These are phyloP conservation scores for Phaonia tiefii DNA, from an alignment of 2,888 invertebrate species.

Conservation along the genomic window DNA sequence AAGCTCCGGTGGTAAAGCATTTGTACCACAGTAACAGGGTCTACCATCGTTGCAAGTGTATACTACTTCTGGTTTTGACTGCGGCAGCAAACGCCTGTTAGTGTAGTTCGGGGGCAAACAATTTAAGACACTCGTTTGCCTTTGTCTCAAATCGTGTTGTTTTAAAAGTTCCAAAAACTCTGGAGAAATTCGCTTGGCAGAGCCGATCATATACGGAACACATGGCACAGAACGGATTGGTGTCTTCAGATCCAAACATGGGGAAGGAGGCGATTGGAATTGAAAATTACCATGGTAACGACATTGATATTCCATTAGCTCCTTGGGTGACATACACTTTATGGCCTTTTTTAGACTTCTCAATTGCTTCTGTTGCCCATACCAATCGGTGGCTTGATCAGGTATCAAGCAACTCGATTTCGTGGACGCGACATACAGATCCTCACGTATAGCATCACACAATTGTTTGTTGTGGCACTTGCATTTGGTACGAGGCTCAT, in stretches of 20 bases:
- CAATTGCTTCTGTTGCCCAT: constrained; percentile 46
- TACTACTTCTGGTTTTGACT: background rate
- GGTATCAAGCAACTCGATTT: constrained; percentile 60
- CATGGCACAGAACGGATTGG: constrained; percentile 41
- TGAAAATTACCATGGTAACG: constrained; percentile 25
- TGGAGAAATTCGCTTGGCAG: constrained; percentile 72
- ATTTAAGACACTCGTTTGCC: constrained; percentile 50
- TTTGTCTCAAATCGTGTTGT: constrained; percentile 68
- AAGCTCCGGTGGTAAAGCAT: background rate
- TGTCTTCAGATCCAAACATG: constrained; percentile 30
- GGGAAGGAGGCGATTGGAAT: background rate
- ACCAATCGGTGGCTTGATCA: constrained; percentile 66
- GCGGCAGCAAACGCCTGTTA: background rate
- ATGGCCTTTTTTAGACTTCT: background rate
- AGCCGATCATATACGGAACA: background rate
- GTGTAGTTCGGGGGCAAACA: constrained; percentile 39
- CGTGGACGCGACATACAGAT: constrained; percentile 51
- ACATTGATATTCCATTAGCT: background rate
- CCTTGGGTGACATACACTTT: background rate
- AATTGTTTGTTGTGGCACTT: constrained; percentile 18
- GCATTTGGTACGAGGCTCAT: constrained; percentile 18
- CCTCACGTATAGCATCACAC: constrained; percentile 13
- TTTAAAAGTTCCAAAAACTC: constrained; percentile 72
- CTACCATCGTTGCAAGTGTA: background rate
- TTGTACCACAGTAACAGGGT: constrained; percentile 9